Evolutionary conservation across 2,797 vertebrate species (phyloP).

Genomic region (Ctenochaetus hawaiiensis): DNA sequence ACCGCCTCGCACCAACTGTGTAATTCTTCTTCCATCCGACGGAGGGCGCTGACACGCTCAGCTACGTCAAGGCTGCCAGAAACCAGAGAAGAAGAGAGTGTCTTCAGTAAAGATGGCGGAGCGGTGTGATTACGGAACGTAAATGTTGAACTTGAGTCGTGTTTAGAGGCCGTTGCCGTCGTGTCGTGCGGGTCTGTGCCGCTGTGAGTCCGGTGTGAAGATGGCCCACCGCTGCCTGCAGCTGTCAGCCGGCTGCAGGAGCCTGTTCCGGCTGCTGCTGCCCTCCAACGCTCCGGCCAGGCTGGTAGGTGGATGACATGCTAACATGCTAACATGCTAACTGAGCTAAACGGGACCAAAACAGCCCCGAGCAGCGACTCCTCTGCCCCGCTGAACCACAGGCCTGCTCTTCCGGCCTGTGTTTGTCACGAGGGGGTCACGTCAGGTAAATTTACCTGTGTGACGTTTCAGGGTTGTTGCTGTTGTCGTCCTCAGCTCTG

Average conservation of each 20-base stretch:
- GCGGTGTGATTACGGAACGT: slow-evolving; percentile 17
- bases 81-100: slow-evolving; percentile 35
- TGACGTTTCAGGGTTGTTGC: too few species aligned
- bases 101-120: slow-evolving; percentile 57
- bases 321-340: slow-evolving; percentile 77
- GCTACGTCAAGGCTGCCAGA: too few species aligned
- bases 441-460: background rate
- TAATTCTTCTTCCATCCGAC: background rate
- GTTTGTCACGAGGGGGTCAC: background rate
- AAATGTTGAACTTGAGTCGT: background rate
- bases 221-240: slow-evolving; percentile 77
- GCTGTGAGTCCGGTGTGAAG: background rate
- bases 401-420: background rate
- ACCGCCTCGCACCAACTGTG: too few species aligned
- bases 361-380: background rate
- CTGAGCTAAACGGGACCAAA: slow-evolving; percentile 25
- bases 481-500: too few species aligned
- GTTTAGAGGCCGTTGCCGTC: background rate
- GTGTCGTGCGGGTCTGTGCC: too few species aligned
- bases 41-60: background rate
- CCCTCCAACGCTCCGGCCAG: slow-evolving; percentile 20
- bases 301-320: slow-evolving; percentile 70
- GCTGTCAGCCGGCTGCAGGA: slow-evolving; percentile 54
- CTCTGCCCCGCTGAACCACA: background rate
- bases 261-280: slow-evolving; percentile 33